Base-by-base conservation (phyloP, 2,888 invertebrate genomes). In the Aleiodes testaceus region DNA sequence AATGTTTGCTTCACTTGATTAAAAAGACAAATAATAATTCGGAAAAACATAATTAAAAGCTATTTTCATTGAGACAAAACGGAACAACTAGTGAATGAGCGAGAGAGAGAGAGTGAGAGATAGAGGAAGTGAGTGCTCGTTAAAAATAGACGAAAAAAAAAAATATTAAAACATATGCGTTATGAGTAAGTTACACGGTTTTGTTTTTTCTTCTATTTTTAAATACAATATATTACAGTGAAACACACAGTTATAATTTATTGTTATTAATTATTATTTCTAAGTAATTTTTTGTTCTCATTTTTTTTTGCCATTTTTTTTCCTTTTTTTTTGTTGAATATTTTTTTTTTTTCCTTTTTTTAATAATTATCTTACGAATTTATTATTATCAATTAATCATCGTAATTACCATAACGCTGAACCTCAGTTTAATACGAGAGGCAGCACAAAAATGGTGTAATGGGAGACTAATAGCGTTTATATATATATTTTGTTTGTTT, bases 181-280 rank as follows among this genome's bases (percentile, higher is more conserved):
- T 69, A 69, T 61, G 45, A 65, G 64, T 53, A 55, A 65, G 70
- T 71, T 64, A 70, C 63, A 72, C 59, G 52, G 55, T 49, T 22
- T 70, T 65, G 22, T 65, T 53, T 72, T 72, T 30, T 82, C 79
- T 72, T 82, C 81, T 83, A 80, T 84, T 82, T 83, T 84, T 86
- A 85, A 85, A 85, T 86, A 86, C 86, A 86, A 85, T 86, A 86
- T 87, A 86, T 85, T 87, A 87, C 87, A 87, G 85, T 84, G 85
- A 87, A 85, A 87, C 86, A 86, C 86, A 86, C 85, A 85, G 79
- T 85, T 85, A 85, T 84, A 85, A 85, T 84, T 84, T 84, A 85
- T 82, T 83, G 85, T 85, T 85, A 84, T 85, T 84, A 84, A 84
- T 85, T 70, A 84, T 82, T 84, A 84, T 83, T 79, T 82, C 84